Evolutionary conservation across 2,888 invertebrate genomes (phyloP).

Genomic region (Liopterus haemorrhoidalis): DNA sequence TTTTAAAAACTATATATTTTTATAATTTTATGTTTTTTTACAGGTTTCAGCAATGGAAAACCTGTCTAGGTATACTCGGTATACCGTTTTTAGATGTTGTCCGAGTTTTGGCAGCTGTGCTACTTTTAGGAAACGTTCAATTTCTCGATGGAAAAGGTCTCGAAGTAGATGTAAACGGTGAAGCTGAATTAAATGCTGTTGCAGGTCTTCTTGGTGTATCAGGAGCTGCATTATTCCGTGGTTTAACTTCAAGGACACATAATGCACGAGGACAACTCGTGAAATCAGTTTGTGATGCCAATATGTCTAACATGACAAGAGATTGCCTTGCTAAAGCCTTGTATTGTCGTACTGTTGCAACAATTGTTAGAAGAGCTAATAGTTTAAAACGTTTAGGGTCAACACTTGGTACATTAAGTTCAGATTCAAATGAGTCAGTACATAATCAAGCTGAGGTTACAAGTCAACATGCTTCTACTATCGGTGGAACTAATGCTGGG

Average conservation of each 20-base stretch:
- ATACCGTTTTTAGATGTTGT: slow-evolving; percentile 93
- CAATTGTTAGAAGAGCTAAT: slow-evolving; percentile 88
- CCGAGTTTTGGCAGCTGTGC: slow-evolving; percentile 81
- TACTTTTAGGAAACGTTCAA: slow-evolving; percentile 86
- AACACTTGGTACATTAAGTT: slow-evolving; percentile 77
- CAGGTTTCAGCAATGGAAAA: slow-evolving; percentile 88
- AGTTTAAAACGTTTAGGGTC: slow-evolving; percentile 82
- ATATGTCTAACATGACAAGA: slow-evolving; percentile 81
- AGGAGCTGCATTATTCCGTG: slow-evolving; percentile 68
- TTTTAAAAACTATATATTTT: too few species aligned
- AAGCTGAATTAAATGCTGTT: slow-evolving; percentile 78
- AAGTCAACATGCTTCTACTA: slow-evolving; percentile 78
- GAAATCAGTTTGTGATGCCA: slow-evolving; percentile 76
- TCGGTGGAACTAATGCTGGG: slow-evolving; percentile 67
- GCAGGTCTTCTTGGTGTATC: slow-evolving; percentile 77
- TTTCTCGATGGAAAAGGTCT: slow-evolving; percentile 75
- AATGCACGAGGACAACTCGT: slow-evolving; percentile 72
- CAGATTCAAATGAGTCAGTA: slow-evolving; percentile 87
- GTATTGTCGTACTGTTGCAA: slow-evolving; percentile 90
- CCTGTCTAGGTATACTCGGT: slow-evolving; percentile 80
- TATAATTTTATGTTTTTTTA: slow-evolving; percentile 30
- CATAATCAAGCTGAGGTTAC: slow-evolving; percentile 80
- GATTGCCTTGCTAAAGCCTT: slow-evolving; percentile 87
- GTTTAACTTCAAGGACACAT: slow-evolving; percentile 76
- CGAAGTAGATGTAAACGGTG: slow-evolving; percentile 73